Base-by-base conservation (phyloP, 2,113 vertebrate species). In the Gallinago paraguaiae region DNA sequence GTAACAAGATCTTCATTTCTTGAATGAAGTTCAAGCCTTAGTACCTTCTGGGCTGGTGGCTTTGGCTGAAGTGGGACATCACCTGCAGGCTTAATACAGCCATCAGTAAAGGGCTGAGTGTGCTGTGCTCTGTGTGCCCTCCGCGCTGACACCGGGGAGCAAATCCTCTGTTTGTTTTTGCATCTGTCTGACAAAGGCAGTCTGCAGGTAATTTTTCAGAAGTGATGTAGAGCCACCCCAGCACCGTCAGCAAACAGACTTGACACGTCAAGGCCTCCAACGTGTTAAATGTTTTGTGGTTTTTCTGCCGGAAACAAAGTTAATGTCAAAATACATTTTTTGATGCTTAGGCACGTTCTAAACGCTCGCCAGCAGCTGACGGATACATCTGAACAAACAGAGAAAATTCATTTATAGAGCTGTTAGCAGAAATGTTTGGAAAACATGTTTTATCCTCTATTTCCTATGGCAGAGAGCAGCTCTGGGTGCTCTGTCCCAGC, bases 41-140 rank as follows among this genome's bases (percentile, higher is more conserved):
- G 45, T 30, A 51, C 25, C 46, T 37, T 30, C 53, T 28, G 63
- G 68, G 25, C 7, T 46, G 5, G 59, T 17, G n/a, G 75, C 61
- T 59, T 37, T 37, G 53, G 17, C 51, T 39, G 27, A 30, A 45
- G 35, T 10, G 35, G 33, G 45, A 37, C 45, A 60, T 82, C 22
- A 46, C 7, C 51, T 31, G 48, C 17, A 6, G 60, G 46, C 67
- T 59, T 45, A 59, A 53, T 11, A 9, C 8, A 53, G 51, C 0
- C 1, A 17, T 31, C 35, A 16, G 46, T 4, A 27, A 53, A 53
- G 0, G 16, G 39, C 0, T 17, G 41, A 11, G 33, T 10, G 23
- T 11, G 2, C 48, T 10, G 31, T 23, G 64, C 60, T 65, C 39
- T 3, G 41, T 8, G 24, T 31, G 33, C 53, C 63, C 63, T 51